phyloP scores from a whole-genome alignment of 2,797 vertebrate genomes.

The Microtus obscurus region DNA sequence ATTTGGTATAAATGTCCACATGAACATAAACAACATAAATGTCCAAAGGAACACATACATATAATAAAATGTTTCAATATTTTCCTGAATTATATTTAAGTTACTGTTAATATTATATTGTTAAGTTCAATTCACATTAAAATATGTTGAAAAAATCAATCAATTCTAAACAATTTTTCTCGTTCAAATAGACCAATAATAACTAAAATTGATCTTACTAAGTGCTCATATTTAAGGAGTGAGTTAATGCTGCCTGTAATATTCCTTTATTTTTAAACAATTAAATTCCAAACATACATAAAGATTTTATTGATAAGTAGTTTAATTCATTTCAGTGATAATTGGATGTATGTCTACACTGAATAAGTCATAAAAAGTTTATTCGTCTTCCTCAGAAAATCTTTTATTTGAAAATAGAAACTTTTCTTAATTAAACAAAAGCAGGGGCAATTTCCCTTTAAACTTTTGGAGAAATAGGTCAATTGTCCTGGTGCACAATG shows the following conservation, averaged over 20 bases:
- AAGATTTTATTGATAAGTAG: background rate
- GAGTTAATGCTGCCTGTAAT: background rate
- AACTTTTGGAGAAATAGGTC: conserved; percentile 31
- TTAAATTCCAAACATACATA: background rate
- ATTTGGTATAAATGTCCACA: background rate
- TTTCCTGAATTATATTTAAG: background rate
- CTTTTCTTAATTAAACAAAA: background rate
- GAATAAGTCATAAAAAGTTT: background rate
- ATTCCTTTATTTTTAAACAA: background rate
- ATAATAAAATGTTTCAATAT: background rate
- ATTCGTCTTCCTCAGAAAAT: background rate
- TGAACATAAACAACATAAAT: background rate
- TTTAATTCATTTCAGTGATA: background rate
- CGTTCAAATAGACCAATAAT: background rate
- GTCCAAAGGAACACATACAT: background rate
- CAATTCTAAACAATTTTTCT: background rate
- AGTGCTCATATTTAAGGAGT: background rate
- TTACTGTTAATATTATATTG: background rate
- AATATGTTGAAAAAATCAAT: background rate
- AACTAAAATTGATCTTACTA: background rate
- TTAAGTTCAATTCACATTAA: background rate
- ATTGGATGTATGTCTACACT: background rate
- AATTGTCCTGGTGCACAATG: conserved; percentile 21
- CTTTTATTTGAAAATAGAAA: conserved; percentile 17
- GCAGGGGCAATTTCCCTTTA: background rate